phyloP scores from a whole-genome alignment of 2,888 invertebrate species.

The Thereva unica region DNA sequence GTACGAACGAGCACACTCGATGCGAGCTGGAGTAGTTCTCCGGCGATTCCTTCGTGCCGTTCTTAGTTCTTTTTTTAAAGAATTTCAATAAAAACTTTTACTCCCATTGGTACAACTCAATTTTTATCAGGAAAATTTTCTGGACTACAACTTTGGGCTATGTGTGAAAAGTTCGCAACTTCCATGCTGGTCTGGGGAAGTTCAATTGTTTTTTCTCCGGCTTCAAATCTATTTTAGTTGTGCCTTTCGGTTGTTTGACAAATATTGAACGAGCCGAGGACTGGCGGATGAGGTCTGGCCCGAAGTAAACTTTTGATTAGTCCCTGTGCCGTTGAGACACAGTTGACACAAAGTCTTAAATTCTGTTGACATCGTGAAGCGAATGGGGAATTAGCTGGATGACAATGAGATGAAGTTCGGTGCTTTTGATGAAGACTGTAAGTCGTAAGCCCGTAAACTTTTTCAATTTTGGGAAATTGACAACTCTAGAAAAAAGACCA shows the following conservation, averaged over 20 bases:
- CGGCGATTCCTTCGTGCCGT: conserved; percentile 2
- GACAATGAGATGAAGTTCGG: no score
- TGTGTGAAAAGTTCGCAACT: conserved; percentile 29
- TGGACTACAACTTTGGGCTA: conserved; percentile 7
- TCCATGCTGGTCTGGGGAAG: conserved; percentile 15
- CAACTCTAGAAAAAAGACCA: no score
- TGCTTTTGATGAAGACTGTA: no score
- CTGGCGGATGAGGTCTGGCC: conserved; percentile 21
- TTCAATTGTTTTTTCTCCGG: conserved; percentile 17
- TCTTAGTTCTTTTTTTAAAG: conserved; percentile 14
- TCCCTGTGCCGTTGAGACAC: no score
- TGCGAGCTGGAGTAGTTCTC: conserved; percentile 13
- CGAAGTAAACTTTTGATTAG: background rate
- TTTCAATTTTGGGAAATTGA: no score
- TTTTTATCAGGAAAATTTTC: conserved; percentile 15
- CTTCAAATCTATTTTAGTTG: conserved; percentile 5
- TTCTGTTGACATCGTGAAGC: no score
- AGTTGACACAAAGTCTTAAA: no score
- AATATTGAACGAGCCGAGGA: conserved; percentile 24
- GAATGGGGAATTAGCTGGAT: no score
- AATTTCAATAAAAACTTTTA: conserved; percentile 9
- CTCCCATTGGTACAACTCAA: conserved; percentile 19
- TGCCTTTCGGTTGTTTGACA: conserved; percentile 3
- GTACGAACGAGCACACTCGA: no score
- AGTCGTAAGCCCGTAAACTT: no score